Evolutionary conservation across 2,113 vertebrate species (phyloP).

Genomic region (Xiphorhynchus elegans): DNA sequence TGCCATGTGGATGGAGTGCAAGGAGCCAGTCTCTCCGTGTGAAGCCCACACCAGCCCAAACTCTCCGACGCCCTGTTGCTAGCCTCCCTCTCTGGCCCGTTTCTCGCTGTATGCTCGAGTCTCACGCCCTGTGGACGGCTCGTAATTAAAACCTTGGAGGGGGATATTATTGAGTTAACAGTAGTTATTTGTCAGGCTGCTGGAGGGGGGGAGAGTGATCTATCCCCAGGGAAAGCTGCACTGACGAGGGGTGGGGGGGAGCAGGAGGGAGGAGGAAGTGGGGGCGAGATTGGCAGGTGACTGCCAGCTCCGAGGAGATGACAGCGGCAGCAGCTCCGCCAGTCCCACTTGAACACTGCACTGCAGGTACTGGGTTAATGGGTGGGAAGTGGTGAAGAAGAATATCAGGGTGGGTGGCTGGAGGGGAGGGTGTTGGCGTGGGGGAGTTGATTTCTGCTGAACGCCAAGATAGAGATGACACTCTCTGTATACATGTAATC

Average conservation of each 20-base stretch:
- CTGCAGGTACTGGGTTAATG: constrained; percentile 65
- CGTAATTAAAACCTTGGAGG: constrained; percentile 75
- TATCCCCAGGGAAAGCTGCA: constrained; percentile 71
- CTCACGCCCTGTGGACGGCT: constrained; percentile 29
- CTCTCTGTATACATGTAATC: constrained; percentile 44
- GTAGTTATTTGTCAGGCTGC: constrained; percentile 76
- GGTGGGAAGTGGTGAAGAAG: constrained; percentile 59
- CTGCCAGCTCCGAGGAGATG: constrained; percentile 52
- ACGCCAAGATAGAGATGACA: constrained; percentile 39
- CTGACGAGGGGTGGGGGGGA: constrained; percentile 61
- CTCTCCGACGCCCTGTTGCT: constrained; percentile 15
- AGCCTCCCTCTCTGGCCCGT: not conserved
- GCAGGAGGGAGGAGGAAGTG: constrained; percentile 70
- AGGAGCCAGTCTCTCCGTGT: not conserved
- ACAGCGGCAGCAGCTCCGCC: constrained; percentile 52
- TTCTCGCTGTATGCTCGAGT: not conserved
- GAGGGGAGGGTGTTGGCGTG: constrained; percentile 45
- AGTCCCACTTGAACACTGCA: constrained; percentile 34
- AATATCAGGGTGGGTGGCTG: constrained; percentile 54
- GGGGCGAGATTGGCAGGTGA: constrained; percentile 72
- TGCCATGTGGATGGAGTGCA: not conserved
- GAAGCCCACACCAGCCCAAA: not conserved
- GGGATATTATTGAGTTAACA: constrained; percentile 76
- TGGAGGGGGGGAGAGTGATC: constrained; percentile 66
- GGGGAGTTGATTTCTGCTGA: constrained; percentile 56